These are phyloP conservation scores for Lasioglossum figueresi DNA, from an alignment of 2,888 invertebrate species.

Conservation along the genomic window DNA sequence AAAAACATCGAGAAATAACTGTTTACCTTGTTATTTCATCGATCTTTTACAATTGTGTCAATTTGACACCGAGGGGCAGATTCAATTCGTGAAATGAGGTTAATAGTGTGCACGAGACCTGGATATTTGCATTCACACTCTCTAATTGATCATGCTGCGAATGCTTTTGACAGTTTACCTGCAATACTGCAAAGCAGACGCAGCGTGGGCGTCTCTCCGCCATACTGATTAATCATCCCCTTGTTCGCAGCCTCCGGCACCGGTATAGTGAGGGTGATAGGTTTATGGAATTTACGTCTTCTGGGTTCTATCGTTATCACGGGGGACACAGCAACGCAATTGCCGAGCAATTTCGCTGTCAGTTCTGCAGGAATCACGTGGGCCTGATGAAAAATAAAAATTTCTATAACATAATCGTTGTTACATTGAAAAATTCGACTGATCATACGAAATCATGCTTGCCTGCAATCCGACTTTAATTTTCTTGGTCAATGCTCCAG, in stretches of 20 bases:
- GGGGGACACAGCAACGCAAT: constrained; percentile 98
- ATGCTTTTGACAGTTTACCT: constrained; percentile 85
- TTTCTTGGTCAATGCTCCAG: constrained; percentile 98
- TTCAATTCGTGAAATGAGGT: too few relatives aligned
- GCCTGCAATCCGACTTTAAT: constrained; percentile 98
- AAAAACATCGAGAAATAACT: too few relatives aligned
- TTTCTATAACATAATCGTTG: background rate
- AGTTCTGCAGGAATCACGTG: constrained; percentile 95
- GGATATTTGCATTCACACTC: background rate
- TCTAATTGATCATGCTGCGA: background rate
- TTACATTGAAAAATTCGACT: too few relatives aligned
- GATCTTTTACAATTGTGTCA: too few relatives aligned
- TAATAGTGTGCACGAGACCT: background rate
- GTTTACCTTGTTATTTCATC: too few relatives aligned
- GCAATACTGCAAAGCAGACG: constrained; percentile 97
- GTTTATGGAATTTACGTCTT: constrained; percentile 98
- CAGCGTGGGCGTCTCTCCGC: constrained; percentile 92
- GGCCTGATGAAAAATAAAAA: constrained; percentile 86
- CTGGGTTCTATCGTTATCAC: constrained; percentile 99
- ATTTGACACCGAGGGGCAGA: too few relatives aligned
- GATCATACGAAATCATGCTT: constrained; percentile 65
- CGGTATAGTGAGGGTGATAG: constrained; percentile 98
- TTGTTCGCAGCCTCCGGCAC: constrained; percentile 86
- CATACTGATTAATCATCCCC: constrained; percentile 94
- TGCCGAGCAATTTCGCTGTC: constrained; percentile 94